Evolutionary conservation across 2,888 invertebrate genomes (phyloP).

Genomic region (Clivina fossor): DNA sequence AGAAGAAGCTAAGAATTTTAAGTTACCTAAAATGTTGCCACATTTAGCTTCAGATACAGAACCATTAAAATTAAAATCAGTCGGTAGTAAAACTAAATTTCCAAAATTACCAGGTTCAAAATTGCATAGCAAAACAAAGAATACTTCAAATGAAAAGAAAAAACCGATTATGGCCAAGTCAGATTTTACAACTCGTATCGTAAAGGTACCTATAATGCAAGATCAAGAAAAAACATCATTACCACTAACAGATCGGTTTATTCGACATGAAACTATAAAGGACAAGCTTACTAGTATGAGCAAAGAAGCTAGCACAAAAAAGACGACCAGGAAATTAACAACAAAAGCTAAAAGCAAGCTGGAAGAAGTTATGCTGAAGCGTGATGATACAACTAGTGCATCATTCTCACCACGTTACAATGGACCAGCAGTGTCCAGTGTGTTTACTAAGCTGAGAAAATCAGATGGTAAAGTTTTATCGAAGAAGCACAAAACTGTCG

Average conservation of each 20-base stretch:
- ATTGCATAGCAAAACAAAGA: background rate
- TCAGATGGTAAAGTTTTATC: background rate
- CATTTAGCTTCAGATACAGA: background rate
- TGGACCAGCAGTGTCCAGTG: conserved; percentile 1
- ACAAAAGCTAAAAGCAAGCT: background rate
- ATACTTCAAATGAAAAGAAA: conserved; percentile 4
- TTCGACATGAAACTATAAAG: background rate
- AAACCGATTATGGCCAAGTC: background rate
- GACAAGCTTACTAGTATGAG: conserved; percentile 1
- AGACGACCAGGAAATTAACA: conserved; percentile 6
- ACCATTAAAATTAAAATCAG: background rate
- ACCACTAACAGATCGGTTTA: conserved; percentile 8
- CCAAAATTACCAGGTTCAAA: background rate
- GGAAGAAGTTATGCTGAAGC: conserved; percentile 4
- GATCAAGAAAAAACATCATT: conserved; percentile 8
- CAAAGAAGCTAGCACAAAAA: conserved; percentile 12
- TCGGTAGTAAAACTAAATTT: conserved; percentile 8
- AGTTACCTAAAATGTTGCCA: background rate
- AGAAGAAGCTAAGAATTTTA: too few species aligned
- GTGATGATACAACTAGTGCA: background rate
- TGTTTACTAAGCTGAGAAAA: conserved; percentile 5
- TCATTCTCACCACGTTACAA: conserved; percentile 9
- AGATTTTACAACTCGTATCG: background rate
- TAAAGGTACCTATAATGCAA: background rate
- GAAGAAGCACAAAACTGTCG: conserved; percentile 9